phyloP scores from a whole-genome alignment of 2,888 invertebrate species.

The Phorcus lineatus region DNA sequence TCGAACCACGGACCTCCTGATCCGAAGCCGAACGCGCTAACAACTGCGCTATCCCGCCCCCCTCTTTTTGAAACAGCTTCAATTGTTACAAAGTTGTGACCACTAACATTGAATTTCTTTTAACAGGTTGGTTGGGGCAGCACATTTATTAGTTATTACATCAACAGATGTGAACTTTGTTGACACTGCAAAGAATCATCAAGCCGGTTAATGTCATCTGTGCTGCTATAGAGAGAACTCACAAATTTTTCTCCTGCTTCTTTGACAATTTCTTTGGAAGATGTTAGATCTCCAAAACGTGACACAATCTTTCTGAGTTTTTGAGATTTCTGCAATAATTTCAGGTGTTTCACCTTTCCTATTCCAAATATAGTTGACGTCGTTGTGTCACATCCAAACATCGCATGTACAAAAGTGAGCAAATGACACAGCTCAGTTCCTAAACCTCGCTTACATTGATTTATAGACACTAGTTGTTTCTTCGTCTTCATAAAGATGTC shows the following conservation, averaged over 20 bases:
- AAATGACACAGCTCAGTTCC: background rate
- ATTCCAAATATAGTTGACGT: no score
- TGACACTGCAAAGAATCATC: background rate
- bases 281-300: no score
- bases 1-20: no score
- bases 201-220: background rate
- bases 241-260: background rate
- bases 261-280: no score
- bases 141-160: background rate
- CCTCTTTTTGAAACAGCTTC: background rate
- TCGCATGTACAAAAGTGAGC: background rate
- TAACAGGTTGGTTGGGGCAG: background rate
- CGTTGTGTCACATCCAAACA: no score
- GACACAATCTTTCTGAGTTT: no score
- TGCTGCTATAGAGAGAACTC: background rate
- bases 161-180: background rate
- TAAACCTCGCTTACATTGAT: background rate
- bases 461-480: background rate
- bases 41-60: no score
- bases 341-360: no score
- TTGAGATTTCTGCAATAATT: no score
- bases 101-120: background rate
- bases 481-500: background rate
- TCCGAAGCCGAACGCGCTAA: no score
- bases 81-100: background rate